Evolutionary conservation across 2,888 invertebrate genomes (phyloP).

Genomic region (Drymonia ruficornis): DNA sequence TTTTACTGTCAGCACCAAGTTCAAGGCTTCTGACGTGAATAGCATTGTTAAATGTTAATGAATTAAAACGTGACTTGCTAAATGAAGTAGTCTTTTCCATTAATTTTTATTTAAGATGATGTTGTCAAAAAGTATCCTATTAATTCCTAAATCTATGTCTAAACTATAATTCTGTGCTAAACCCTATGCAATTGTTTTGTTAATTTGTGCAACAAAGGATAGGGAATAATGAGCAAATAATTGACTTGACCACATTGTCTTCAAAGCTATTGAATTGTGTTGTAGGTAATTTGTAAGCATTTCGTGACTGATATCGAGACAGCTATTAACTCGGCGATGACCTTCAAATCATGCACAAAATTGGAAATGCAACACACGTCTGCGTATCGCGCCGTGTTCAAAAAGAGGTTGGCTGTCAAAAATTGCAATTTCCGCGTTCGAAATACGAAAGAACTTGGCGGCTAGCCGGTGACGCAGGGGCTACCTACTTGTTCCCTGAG

Average conservation of each 20-base stretch:
- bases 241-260: too few relatives aligned
- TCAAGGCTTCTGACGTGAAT: constrained; percentile 33
- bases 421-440: constrained; percentile 20
- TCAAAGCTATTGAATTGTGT: too few relatives aligned
- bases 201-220: too few relatives aligned
- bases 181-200: too few relatives aligned
- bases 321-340: not conserved
- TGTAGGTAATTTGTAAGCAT: not conserved
- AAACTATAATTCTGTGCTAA: too few relatives aligned
- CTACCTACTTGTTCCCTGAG: constrained; percentile 59
- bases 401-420: constrained; percentile 33
- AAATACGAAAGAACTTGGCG: constrained; percentile 17
- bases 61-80: not conserved
- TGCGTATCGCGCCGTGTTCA: not conserved
- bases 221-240: too few relatives aligned
- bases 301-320: too few relatives aligned
- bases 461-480: constrained; percentile 25
- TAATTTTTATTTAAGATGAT: too few relatives aligned
- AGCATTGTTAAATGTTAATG: constrained; percentile 6
- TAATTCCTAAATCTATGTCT: too few relatives aligned
- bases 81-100: too few relatives aligned
- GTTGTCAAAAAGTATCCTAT: too few relatives aligned
- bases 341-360: not conserved
- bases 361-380: not conserved
- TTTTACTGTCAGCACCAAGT: constrained; percentile 24